These are phyloP conservation scores for Microplitis deprimator DNA, from an alignment of 2,888 invertebrate species.

Conservation along the genomic window DNA sequence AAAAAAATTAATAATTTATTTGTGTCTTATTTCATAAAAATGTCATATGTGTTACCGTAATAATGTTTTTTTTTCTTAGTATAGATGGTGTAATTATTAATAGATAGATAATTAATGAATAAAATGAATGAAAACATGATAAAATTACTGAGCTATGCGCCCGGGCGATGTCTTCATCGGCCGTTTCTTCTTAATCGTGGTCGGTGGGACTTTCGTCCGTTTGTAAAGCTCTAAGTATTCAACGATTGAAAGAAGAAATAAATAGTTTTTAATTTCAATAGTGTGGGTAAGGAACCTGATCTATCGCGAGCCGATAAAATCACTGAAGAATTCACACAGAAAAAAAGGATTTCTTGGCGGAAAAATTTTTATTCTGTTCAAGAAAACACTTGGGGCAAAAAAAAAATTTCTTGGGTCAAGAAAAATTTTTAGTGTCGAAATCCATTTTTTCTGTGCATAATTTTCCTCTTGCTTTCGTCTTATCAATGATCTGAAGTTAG, in stretches of 20 bases:
- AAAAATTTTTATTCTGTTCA: no score
- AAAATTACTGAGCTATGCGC: constrained; percentile 60
- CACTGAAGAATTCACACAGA: neutral
- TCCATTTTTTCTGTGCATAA: no score
- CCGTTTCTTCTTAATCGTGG: constrained; percentile 59
- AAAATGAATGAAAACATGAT: constrained; percentile 14
- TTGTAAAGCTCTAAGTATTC: constrained; percentile 61
- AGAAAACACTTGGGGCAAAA: no score
- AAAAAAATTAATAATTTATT: no score
- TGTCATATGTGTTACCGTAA: no score
- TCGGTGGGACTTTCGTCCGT: constrained; percentile 72
- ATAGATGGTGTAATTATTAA: neutral
- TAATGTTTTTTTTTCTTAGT: no score
- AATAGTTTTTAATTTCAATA: neutral
- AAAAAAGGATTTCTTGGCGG: no score
- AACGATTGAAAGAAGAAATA: constrained; percentile 13
- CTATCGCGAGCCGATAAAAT: constrained; percentile 28
- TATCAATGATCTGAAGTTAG: no score
- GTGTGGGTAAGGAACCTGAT: constrained; percentile 11
- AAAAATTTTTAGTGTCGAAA: no score
- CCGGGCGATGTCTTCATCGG: constrained; percentile 69
- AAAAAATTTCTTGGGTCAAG: no score
- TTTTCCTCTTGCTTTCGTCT: neutral
- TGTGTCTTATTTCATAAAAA: neutral
- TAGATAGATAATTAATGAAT: neutral